phyloP scores from a whole-genome alignment of 2,113 vertebrate genomes.

The Syngnathoides biaculeatus region DNA sequence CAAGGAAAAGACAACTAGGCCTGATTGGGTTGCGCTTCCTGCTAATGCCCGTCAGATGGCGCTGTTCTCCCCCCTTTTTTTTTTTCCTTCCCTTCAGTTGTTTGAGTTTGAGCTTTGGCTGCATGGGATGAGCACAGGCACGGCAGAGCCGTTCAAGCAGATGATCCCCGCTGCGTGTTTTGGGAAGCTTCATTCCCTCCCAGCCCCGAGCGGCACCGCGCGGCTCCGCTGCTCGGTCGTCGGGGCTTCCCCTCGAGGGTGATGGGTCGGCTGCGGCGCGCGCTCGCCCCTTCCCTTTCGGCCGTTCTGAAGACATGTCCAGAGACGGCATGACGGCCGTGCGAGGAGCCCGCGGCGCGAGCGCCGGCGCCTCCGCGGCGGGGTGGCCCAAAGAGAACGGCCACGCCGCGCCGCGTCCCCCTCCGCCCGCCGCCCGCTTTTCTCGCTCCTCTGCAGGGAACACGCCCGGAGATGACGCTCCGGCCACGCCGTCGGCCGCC shows the following conservation, averaged over 20 bases:
- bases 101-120: not conserved
- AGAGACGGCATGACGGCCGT: conserved; percentile 59
- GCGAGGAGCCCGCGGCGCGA: conserved; percentile 42
- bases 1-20: too few relatives aligned
- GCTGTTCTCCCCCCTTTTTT: too few relatives aligned
- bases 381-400: conserved; percentile 57
- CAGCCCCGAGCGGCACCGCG: not conserved
- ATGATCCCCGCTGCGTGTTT: conserved; percentile 1
- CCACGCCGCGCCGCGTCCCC: conserved; percentile 33
- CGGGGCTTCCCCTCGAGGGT: conserved; percentile 2
- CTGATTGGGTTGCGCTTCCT: not conserved
- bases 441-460: conserved; percentile 21
- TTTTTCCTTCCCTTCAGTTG: too few relatives aligned
- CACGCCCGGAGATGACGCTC: conserved; percentile 28
- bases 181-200: conserved; percentile 30
- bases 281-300: conserved; percentile 19
- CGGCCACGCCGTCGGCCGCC: conserved; percentile 66
- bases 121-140: not conserved
- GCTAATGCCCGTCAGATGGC: conserved; percentile 37
- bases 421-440: conserved; percentile 42
- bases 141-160: not conserved
- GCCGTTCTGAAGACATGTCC: conserved; percentile 48
- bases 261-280: conserved; percentile 40
- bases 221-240: too few relatives aligned
- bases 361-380: not conserved